These are phyloP conservation scores for Diabrotica balteata DNA, from an alignment of 2,888 invertebrate genomes.

Conservation along the genomic window DNA sequence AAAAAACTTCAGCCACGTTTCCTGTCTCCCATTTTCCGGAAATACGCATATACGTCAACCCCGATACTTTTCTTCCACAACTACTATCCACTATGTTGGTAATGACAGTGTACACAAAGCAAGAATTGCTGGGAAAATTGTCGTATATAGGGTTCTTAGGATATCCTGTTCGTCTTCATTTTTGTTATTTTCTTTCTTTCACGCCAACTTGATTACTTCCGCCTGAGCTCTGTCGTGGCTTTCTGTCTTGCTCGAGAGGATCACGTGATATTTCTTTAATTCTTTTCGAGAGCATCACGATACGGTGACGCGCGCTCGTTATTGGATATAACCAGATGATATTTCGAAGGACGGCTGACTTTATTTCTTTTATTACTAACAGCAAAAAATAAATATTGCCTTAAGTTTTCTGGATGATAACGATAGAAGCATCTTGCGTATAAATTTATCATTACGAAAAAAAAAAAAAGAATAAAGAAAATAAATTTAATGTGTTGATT, in stretches of 20 bases:
- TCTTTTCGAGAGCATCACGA: constrained; percentile 7
- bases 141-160: constrained; percentile 30
- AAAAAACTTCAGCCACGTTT: constrained; percentile 2
- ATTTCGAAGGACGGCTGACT: not conserved
- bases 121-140: constrained; percentile 28
- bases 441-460: too few relatives aligned
- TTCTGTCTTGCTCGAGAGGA: constrained; percentile 14
- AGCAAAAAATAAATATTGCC: too few relatives aligned
- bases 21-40: not conserved
- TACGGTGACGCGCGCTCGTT: not conserved
- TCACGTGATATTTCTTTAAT: constrained; percentile 21
- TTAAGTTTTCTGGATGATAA: too few relatives aligned
- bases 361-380: too few relatives aligned
- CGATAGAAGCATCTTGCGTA: too few relatives aligned
- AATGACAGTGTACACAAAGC: constrained; percentile 30
- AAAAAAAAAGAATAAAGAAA: too few relatives aligned
- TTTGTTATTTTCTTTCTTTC: constrained; percentile 30
- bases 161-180: constrained; percentile 33
- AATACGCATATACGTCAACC: constrained; percentile 3
- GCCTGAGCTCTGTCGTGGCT: constrained; percentile 18
- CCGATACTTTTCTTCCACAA: not conserved
- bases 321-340: constrained; percentile 4
- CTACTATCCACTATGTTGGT: constrained; percentile 12
- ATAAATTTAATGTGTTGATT: too few relatives aligned
- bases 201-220: constrained; percentile 32